Conservation (phyloP, 2,797 vertebrate species). For the Bradypodion ventrale region DNA sequence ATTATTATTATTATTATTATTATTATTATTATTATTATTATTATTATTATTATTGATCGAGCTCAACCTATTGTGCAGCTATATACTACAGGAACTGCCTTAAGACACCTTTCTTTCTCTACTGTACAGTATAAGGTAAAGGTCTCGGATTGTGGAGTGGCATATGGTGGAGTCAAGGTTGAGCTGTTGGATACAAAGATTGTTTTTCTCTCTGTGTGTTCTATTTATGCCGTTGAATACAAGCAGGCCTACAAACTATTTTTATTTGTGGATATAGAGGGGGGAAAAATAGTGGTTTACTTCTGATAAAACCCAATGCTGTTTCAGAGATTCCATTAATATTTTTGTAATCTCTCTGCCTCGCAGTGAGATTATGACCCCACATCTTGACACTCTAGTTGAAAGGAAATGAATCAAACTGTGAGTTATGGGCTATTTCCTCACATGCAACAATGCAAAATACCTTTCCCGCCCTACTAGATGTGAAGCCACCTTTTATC, state of each 20-base stretch:
- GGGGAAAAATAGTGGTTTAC: not conserved
- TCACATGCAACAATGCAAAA: constrained; percentile 34
- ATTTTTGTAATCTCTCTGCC: constrained; percentile 36
- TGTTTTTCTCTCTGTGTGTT: not conserved
- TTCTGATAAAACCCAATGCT: constrained; percentile 19
- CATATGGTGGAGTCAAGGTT: not conserved
- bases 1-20: no score
- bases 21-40: no score
- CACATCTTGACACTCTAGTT: not conserved
- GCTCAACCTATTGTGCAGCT: no score
- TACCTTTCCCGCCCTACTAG: constrained; percentile 51
- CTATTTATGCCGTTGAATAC: not conserved
- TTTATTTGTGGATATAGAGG: constrained; percentile 8
- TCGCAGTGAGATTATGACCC: constrained; percentile 38
- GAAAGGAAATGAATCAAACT: constrained; percentile 58
- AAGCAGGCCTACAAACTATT: constrained; percentile 15
- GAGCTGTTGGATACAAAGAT: not conserved
- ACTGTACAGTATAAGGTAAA: no score
- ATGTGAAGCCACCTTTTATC: constrained; percentile 53
- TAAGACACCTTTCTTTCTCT: not conserved
- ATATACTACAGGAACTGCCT: not conserved
- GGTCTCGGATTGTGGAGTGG: not conserved
- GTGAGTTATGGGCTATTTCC: constrained; percentile 51
- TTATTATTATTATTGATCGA: no score
- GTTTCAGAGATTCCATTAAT: constrained; percentile 47